A percentile compares a stretch with the other conserved stretches of the same genome.
These are phyloP conservation scores for Smutsia gigantea DNA, from an alignment of 2,797 vertebrate species.

Conservation along the genomic window DNA sequence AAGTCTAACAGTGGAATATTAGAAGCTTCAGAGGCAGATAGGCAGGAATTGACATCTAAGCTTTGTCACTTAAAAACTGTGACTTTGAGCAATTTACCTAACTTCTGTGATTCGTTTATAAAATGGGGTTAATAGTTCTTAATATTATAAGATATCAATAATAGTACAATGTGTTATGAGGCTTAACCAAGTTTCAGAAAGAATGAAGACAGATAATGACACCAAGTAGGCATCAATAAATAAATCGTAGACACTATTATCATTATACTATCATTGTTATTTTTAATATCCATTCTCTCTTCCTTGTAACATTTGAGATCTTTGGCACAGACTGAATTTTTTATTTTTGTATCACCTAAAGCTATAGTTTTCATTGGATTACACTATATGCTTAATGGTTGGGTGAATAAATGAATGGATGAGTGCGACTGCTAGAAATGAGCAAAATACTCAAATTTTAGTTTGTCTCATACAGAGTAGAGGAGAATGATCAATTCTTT, in stretches of 20 bases:
- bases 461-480: neutral
- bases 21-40: neutral
- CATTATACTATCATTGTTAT: neutral
- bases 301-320: neutral
- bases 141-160: neutral
- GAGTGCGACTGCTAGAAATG: neutral
- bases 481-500: neutral
- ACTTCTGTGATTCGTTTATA: neutral
- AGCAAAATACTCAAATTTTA: neutral
- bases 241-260: neutral
- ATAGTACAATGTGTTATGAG: neutral
- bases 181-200: neutral
- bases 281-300: neutral
- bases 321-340: neutral
- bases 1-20: neutral
- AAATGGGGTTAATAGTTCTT: neutral
- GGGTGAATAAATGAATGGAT: neutral
- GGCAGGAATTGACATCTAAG: neutral
- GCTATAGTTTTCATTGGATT: neutral
- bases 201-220: neutral
- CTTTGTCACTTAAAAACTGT: neutral
- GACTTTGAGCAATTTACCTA: neutral
- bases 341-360: neutral
- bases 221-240: neutral
- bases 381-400: neutral